Conservation (phyloP, 1,140 invertebrate species). For the Coptotermes formosanus region DNA sequence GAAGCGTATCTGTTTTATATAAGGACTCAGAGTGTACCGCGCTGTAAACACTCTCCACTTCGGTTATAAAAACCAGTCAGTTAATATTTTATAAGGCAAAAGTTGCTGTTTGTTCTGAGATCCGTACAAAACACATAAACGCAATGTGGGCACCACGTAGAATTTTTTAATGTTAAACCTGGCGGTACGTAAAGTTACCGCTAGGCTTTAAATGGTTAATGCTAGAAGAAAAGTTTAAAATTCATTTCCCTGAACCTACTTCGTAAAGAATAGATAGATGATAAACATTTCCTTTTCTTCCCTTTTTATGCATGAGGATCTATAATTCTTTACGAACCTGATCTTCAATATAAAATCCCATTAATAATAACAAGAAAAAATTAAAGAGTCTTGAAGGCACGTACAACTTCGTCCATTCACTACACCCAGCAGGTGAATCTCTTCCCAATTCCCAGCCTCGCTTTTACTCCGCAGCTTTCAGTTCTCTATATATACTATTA, state of each 20-base stretch:
- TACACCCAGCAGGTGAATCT: not conserved
- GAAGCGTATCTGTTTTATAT: too few relatives aligned
- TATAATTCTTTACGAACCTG: constrained; percentile 13
- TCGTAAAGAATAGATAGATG: not conserved
- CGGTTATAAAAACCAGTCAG: too few relatives aligned
- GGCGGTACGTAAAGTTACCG: too few relatives aligned
- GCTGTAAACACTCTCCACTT: too few relatives aligned
- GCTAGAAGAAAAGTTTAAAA: not conserved
- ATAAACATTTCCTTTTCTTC: not conserved
- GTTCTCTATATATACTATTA: not conserved
- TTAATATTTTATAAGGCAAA: too few relatives aligned
- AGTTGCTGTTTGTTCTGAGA: too few relatives aligned
- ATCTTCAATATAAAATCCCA: constrained; percentile 19
- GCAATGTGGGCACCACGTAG: too few relatives aligned
- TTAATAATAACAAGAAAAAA: not conserved
- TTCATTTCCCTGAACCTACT: not conserved
- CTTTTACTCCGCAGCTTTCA: not conserved
- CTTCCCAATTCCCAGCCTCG: constrained; percentile 1
- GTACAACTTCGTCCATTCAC: not conserved
- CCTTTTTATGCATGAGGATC: not conserved
- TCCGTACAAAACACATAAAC: too few relatives aligned
- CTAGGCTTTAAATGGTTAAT: too few relatives aligned
- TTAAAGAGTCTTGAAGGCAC: not conserved
- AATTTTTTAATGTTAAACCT: too few relatives aligned
- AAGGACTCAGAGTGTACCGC: too few relatives aligned